Evolutionary conservation across 2,797 vertebrate species (phyloP).

Genomic region (Apodemus agrarius): DNA sequence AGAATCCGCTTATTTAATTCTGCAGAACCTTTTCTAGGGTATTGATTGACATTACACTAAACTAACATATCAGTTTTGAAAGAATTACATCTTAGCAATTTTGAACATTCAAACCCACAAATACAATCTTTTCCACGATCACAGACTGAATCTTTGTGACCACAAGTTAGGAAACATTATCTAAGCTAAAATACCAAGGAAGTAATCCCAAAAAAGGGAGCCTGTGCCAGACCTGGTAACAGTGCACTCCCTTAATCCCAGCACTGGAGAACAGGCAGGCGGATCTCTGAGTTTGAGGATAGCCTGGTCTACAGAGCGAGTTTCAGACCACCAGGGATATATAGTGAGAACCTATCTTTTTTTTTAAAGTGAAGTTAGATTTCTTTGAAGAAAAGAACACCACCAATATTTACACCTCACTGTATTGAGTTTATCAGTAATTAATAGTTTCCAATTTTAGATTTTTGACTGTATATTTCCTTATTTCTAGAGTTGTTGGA

Average conservation of each 20-base stretch:
- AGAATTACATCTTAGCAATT: not conserved
- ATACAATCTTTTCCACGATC: not conserved
- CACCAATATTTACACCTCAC: not conserved
- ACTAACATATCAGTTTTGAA: not conserved
- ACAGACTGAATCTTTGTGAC: not conserved
- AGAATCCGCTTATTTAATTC: not conserved
- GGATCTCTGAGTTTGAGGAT: not conserved
- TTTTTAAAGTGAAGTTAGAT: not conserved
- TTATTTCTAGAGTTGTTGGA: not conserved
- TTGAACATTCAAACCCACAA: not conserved
- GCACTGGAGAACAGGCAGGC: not conserved
- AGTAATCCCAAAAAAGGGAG: not conserved
- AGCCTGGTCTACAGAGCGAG: not conserved
- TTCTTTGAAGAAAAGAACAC: not conserved
- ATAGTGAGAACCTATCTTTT: no score
- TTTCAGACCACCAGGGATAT: not conserved
- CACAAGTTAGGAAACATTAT: not conserved
- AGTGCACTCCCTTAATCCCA: not conserved
- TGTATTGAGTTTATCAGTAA: not conserved
- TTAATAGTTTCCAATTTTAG: not conserved
- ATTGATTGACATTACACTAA: not conserved
- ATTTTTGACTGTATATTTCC: not conserved
- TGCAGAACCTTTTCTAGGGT: not conserved
- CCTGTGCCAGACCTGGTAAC: rapidly evolving
- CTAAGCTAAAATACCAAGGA: not conserved